Evolutionary conservation across 2,888 invertebrate species (phyloP).

Genomic region (Poecilobothrus nobilitatus): DNA sequence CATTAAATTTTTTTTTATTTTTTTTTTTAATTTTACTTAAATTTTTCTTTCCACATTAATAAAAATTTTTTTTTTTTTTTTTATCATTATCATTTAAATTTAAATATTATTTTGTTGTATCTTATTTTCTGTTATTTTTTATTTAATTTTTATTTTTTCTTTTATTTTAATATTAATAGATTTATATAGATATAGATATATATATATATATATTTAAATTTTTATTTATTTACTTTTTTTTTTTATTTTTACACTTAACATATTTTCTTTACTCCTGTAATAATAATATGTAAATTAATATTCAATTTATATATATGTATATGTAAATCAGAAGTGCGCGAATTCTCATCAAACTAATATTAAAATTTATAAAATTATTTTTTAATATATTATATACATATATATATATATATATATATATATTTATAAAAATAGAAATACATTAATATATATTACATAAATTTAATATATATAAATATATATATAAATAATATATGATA

Average conservation of each 20-base stretch:
- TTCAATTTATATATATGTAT: neutral
- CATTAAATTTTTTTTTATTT: neutral
- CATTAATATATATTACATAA: no score
- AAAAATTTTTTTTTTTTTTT: slow-evolving; percentile 1
- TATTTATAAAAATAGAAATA: no score
- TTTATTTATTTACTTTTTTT: no score
- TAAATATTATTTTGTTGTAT: slow-evolving; percentile 6
- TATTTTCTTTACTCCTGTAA: no score
- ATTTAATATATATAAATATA: neutral
- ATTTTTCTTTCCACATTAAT: slow-evolving; percentile 1
- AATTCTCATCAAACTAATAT: no score
- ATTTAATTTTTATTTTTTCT: neutral
- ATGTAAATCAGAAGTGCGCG: neutral
- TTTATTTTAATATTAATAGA: neutral
- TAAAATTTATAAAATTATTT: neutral
- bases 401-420: no score
- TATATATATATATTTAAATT: no score
- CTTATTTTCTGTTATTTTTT: neutral
- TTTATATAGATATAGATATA: no score
- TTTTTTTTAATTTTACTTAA: neutral
- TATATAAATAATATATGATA: no score
- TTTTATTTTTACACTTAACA: neutral
- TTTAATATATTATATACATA: neutral
- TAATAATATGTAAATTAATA: neutral
- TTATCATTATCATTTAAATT: neutral